phyloP scores from a whole-genome alignment of 2,888 invertebrate species.

The Drosophila suboccidentalis region DNA sequence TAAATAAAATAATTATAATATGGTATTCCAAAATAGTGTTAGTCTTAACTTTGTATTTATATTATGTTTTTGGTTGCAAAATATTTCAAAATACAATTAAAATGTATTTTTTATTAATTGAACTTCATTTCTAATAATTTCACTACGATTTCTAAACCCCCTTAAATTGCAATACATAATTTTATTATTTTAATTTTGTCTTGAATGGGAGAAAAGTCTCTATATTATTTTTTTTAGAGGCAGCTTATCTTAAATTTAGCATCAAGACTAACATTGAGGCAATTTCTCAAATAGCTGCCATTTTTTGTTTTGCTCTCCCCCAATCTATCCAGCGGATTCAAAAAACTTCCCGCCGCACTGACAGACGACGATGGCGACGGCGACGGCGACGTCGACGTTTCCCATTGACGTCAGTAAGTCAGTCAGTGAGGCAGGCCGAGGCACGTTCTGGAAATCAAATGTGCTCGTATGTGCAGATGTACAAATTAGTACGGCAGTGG shows the following conservation, averaged over 20 bases:
- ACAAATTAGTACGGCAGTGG: too few relatives aligned
- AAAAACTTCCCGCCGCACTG: conserved; percentile 31
- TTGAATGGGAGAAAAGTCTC: too few relatives aligned
- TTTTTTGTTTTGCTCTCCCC: conserved; percentile 30
- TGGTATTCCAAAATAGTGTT: too few relatives aligned
- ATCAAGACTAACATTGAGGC: conserved; percentile 34
- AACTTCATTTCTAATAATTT: too few relatives aligned
- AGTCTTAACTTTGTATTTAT: too few relatives aligned
- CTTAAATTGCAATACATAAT: neutral
- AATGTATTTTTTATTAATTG: too few relatives aligned
- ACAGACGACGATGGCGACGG: conserved; percentile 2
- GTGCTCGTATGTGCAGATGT: neutral
- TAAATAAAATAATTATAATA: too few relatives aligned
- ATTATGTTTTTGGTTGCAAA: too few relatives aligned
- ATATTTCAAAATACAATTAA: neutral
- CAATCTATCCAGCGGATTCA: conserved; percentile 30
- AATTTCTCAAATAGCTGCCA: conserved; percentile 49
- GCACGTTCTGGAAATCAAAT: conserved; percentile 80
- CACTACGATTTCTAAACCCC: too few relatives aligned
- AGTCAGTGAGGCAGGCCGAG: conserved; percentile 71
- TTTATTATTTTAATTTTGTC: conserved; percentile 1
- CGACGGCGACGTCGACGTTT: conserved; percentile 3
- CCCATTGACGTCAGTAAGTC: conserved; percentile 61
- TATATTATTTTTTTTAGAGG: neutral
- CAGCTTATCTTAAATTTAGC: conserved; percentile 47